Base-by-base conservation (phyloP, 1,140 invertebrate genomes). In the Pectinophora gossypiella region DNA sequence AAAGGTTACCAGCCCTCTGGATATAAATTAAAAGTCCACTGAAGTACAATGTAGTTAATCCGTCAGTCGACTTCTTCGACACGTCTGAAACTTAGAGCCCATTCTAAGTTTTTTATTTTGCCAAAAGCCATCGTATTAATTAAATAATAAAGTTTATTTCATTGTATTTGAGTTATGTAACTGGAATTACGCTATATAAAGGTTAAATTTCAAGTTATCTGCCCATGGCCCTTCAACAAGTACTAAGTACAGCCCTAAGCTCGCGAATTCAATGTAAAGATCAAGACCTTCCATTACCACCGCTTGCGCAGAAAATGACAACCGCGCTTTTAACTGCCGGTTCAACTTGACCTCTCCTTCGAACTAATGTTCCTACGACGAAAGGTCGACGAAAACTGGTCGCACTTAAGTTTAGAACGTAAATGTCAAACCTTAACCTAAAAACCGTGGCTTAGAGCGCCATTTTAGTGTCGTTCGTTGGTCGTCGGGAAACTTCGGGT, bases 391-490 rank as follows among this genome's bases (percentile, higher is more conserved):
- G 16, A 40, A 40, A 16, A 27, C 23, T 27, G 23, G 23, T 6
- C 16, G 7, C 13, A n/a, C 9, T 56, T 59, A 56, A 69, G 67
- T 64, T 69, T 73, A 75, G 64, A 72, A 70, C 66, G 67, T 65
- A 80, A 83, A 86, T 82, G 78, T 80, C 78, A 85, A 86, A 85
- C 83, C 83, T 86, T 86, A 82, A 87, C 83, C 83, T 87, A 76
- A 84, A 85, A 85, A 87, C 78, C 75, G 72, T 87, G 83, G 74
- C 69, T 44, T 64, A 44, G 54, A 72, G 54, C 67, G 78, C 79
- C 77, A 83, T 84, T 48, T 82, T 86, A 64, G 67, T 61, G 65
- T 48, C 57, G 64, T 71, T 86, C 79, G 81, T 66, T 40, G 56
- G 48, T 57, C 61, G 65, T 57, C 61, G 61, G 54, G 23, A 2